Evolutionary conservation across 1,140 invertebrate genomes (phyloP), one percentile per base, ranked within the genome.

Genomic region (Gryllus bimaculatus): DNA sequence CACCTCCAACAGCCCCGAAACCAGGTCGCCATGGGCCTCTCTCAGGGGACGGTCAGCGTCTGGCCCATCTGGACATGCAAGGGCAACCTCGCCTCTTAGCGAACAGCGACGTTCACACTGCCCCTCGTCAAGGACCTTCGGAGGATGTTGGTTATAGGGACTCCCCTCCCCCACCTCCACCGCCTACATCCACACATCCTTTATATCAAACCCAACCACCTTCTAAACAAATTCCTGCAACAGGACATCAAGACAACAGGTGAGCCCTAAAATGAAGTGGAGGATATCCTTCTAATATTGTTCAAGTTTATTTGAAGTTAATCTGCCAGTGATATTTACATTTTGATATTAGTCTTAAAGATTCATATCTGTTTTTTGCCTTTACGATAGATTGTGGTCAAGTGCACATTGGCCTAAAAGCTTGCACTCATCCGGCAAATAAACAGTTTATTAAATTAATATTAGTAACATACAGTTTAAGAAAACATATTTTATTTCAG

Each of bases 141-240:
- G 82, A 84, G 73, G 83, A 83, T 75, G 82, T 83, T 26, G 84
- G 82, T 3, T 88, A 86, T 76, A 82, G 82, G 39, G 89, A 89
- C 75, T 90, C 88, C 81, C 90, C 91, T 79, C 92, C 92, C 21
- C 86, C 87, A 20, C 88, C 92, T 10, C 92, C 93, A 5, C 90
- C 92, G 0, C 92, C 91, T 12, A 90, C 90, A 3, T 87, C 89
- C 0, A 94, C 93, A 2, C 93, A 94, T 87, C 93, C 92, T 0
- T 85, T 93, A 10, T 92, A 90, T 82, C 90, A 83, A 78, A 79
- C 76, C 20, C 47, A 48, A 49, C n/a, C n/a, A 8, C 20, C 76
- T 4, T 21, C 12, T n/a, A 20, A 77, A 47, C 47, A 77, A 48
- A n/a, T 49, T 15, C 8, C 76, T 7, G n/a, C 47, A 48, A 21